Base-by-base conservation (phyloP, 2,797 vertebrate species). In the Ctenochaetus hawaiiensis region DNA sequence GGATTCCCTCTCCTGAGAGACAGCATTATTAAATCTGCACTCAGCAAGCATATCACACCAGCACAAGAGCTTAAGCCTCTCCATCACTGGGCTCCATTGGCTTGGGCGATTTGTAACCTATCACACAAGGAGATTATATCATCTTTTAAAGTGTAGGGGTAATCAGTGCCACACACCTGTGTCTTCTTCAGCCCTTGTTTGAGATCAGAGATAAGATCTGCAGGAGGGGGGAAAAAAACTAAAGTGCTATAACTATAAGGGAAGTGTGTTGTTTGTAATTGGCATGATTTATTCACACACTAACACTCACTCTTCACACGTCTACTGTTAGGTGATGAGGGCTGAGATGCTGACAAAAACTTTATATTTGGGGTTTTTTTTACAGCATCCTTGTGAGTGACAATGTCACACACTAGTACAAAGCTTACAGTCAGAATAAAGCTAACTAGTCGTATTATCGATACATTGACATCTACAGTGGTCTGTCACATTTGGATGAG, bases 1-100 rank as follows among this genome's bases (percentile, higher is more conserved):
- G 93, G 93, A 94, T 95, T 91, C 94, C 94, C 95, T 95, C 96
- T 97, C 96, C 94, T 96, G 97, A 98, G 96, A 98, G 96, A 96
- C 96, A 95, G 85, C 89, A 92, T 93, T 93, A 94, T 94, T 94
- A 94, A 94, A 94, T 93, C 93, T 92, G 91, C 92, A 93, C 92
- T 93, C 90, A 83, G 91, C 87, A 81, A 91, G 92, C 91, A 85
- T 78, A 91, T 92, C 91, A 85, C 89, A 92, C 90, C 87, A 87
- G 90, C 84, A 88, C 80, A 72, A 92, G 89, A 88, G 85, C 85
- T 93, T 92, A 92, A 92, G 90, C 90, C 92, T 90, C 88, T 90
- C 90, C 84, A 92, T 91, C 93, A 85, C 81, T 84, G 87, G 86
- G 85, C 83, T 89, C 81, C 78, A 75, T 77, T 81, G 82, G 87